These are phyloP conservation scores for Physella acuta DNA, from an alignment of 1,140 invertebrate species.

Conservation along the genomic window DNA sequence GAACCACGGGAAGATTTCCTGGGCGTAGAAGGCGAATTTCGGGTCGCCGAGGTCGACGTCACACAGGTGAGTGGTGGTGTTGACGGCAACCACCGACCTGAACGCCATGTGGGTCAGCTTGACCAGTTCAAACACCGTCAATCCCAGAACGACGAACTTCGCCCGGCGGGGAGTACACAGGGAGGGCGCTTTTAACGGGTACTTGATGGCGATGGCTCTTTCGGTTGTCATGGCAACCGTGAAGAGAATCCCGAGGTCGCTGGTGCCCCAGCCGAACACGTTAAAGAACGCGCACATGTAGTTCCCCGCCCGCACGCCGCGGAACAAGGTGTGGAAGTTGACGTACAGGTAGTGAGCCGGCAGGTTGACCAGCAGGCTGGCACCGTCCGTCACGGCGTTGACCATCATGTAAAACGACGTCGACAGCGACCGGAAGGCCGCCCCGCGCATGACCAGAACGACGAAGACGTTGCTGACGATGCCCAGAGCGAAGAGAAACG, in stretches of 20 bases:
- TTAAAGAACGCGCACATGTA: constrained; percentile 45
- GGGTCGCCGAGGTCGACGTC: constrained; percentile 28
- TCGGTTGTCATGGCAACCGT: constrained; percentile 50
- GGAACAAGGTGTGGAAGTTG: constrained; percentile 36
- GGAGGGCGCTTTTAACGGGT: constrained; percentile 36
- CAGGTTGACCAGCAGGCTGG: constrained; percentile 40
- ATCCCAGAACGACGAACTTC: constrained; percentile 22
- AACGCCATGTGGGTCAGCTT: constrained; percentile 35
- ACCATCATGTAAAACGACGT: constrained; percentile 47
- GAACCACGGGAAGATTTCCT: constrained; percentile 39
- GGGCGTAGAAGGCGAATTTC: constrained; percentile 29
- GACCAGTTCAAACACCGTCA: constrained; percentile 6
- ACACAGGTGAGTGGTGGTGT: constrained; percentile 35
- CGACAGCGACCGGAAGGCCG: constrained; percentile 41
- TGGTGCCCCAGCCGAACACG: constrained; percentile 46
- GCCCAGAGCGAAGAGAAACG: constrained; percentile 38
- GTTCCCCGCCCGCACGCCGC: neutral
- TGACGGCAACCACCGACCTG: constrained; percentile 32
- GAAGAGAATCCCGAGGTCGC: constrained; percentile 46
- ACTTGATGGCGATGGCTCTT: constrained; percentile 41
- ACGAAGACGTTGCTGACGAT: constrained; percentile 42
- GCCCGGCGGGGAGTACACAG: constrained; percentile 40
- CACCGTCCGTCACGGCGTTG: constrained; percentile 38
- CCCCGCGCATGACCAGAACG: constrained; percentile 42
- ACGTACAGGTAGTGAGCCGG: constrained; percentile 46